Evolutionary conservation across 2,888 invertebrate species (phyloP), one percentile per base, ranked within the genome.

Genomic region (Epicampocera succincta): DNA sequence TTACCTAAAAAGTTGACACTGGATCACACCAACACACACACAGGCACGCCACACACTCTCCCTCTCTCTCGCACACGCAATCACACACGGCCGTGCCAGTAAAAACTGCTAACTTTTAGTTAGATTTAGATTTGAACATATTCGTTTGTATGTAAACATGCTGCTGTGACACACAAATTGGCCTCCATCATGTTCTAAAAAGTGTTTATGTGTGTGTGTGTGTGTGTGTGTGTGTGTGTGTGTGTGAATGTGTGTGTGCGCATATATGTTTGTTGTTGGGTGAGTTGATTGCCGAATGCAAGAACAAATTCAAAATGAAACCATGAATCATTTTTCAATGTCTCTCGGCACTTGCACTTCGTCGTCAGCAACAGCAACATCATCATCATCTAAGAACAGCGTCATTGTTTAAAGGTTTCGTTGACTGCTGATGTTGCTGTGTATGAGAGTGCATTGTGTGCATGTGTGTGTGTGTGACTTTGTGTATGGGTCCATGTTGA

Each of bases 291-390:
- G 56, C n/a, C 29, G 29, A 42, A 54, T 54, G 48, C 3, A 72
- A 66, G 17, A 44, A 54, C 29, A 40, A 58, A 21, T 48, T 61
- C 29, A 48, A 42, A 71, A 76, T 19, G 54, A 80, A 72, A 61
- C 44, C 73, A 77, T 81, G 81, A 81, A 77, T 81, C 81, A 81
- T 81, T 81, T 81, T 74, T 81, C 81, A 81, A 77, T 77, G 81
- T 81, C 81, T 77, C 63, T 77, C 77, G 69, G 58, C 81, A 74
- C 77, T 73, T 68, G 54, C 52, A 74, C 69, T 81, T 81, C 56
- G 58, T 68, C 50, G 15, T 66, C 56, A 5, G 38, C 48, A 52
- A 5, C 50, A 38, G n/a, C 21, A 12, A 8, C 42, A 38, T 21
- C 50, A 61, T 33, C 54, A 33, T 33, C 33, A 33, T 33, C 33